These are phyloP conservation scores for Malurus alboscapulatus DNA, from an alignment of 2,113 vertebrate genomes.

Conservation along the genomic window DNA sequence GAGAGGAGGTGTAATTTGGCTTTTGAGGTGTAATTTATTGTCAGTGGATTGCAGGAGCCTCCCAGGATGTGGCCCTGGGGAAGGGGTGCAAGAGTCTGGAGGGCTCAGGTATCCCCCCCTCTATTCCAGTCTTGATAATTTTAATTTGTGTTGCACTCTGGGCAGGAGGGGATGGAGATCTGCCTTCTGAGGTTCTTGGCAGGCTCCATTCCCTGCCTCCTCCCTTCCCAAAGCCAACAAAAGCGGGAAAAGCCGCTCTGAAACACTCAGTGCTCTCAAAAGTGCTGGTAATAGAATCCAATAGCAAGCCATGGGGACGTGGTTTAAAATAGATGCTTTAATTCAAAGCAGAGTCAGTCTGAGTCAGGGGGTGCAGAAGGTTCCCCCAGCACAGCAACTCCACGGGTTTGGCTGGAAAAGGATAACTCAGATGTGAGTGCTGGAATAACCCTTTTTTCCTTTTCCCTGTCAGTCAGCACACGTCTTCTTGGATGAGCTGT, in stretches of 20 bases:
- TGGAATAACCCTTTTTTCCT: not conserved
- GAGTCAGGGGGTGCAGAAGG: not conserved
- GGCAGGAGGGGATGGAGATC: not conserved
- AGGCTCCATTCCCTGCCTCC: not conserved
- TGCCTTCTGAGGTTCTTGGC: not conserved
- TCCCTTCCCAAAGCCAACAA: not conserved
- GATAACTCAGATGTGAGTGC: not conserved
- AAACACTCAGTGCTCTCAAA: not conserved
- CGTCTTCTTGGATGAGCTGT: rapidly evolving
- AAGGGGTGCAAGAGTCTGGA: not conserved
- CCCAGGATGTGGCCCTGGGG: not conserved
- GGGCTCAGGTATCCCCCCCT: not conserved
- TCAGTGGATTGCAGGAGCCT: not conserved
- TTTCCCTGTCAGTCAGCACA: not conserved
- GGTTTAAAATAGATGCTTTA: slow-evolving; percentile 45
- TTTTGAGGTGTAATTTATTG: not conserved
- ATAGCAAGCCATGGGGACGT: not conserved
- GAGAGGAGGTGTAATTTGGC: not conserved
- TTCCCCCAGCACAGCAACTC: not conserved
- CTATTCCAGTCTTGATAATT: not conserved
- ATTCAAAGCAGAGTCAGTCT: slow-evolving; percentile 21
- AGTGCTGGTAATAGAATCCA: not conserved
- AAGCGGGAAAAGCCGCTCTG: not conserved
- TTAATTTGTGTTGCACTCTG: not conserved
- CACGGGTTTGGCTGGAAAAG: not conserved